Conservation (phyloP, 2,113 vertebrate species). For the Callorhinus ursinus region DNA sequence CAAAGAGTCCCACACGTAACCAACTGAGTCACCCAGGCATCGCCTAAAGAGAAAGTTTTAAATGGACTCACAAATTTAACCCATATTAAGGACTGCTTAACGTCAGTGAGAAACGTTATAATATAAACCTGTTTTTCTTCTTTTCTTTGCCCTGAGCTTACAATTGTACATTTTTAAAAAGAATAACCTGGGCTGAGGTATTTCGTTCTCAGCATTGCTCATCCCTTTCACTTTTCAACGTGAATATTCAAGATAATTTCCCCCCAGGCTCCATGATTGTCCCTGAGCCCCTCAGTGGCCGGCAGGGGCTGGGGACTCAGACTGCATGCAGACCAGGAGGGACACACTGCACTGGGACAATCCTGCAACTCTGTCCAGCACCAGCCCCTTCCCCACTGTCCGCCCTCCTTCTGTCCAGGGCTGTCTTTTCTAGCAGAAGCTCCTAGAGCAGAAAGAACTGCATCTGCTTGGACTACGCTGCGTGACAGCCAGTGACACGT, state of each 20-base stretch:
- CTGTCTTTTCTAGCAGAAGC: neutral
- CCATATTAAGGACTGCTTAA: neutral
- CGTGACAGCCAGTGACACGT: neutral
- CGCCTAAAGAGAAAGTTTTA: neutral
- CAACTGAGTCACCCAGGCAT: too few species aligned
- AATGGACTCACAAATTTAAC: neutral
- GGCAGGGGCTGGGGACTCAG: neutral
- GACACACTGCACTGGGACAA: neutral
- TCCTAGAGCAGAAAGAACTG: neutral
- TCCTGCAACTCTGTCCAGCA: rapidly evolving
- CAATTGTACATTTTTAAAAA: neutral
- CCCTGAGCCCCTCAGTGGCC: neutral
- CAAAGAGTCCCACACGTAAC: too few species aligned
- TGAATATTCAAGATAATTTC: neutral
- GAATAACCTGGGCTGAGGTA: neutral
- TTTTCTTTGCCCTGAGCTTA: neutral
- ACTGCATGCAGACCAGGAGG: too few species aligned
- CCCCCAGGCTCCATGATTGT: neutral
- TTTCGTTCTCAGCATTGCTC: neutral
- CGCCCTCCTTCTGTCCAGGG: neutral
- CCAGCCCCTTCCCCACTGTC: neutral
- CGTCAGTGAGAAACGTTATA: neutral
- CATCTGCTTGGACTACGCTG: neutral
- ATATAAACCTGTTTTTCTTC: neutral
- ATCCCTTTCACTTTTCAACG: neutral